Base-by-base conservation (phyloP, 2,888 invertebrate species). In the Trachelus tabidus region DNA sequence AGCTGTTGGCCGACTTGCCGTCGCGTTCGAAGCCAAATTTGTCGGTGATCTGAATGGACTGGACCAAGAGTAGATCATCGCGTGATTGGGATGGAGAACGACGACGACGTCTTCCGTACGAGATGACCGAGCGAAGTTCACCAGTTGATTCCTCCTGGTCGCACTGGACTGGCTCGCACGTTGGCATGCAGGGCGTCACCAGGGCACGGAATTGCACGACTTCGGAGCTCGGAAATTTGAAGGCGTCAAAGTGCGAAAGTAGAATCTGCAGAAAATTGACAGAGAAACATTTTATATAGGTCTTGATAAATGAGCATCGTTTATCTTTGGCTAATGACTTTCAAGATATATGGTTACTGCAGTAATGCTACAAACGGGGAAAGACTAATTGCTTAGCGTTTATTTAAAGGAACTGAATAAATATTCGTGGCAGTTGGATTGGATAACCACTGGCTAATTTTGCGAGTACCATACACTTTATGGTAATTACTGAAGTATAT, bases 191-290 rank as follows among this genome's bases (percentile, higher is more conserved):
- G 0, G 98, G 98, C 3, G 98, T 98, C 69, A 98, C 98, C 88
- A 98, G 92, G n/a, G 98, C 98, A 82, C 98, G 95, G 95, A 98
- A 98, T 91, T 98, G 98, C 1, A 98, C 98, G 73, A 97, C 96
- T 91, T 98, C 98, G 23, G 97, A 97, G 75, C 97, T 97, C 73
- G 98, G 98, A 93, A 98, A 98, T 92, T 98, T 98, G 94, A 98
- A 98, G 68, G 98, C 98, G 92, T 98, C 98, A 92, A 98, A 98
- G 92, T 97, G 96, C 76, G 98, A 97, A 81, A 97, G 93, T 81
- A 98, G 93, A 86, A 96, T 94, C 95, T 96, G 94, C 74, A 92
- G 92, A 90, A 89, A 84, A 75, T 75, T 78, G 68, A 30, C 34
- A 56, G 15, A 73, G 69, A 75, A 11, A 68, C 0, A 23, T 56